Percentiles rank a stretch among this genome's conserved stretches.
phyloP scores from a whole-genome alignment of 2,888 invertebrate genomes.

The Xanthorhoe designata region DNA sequence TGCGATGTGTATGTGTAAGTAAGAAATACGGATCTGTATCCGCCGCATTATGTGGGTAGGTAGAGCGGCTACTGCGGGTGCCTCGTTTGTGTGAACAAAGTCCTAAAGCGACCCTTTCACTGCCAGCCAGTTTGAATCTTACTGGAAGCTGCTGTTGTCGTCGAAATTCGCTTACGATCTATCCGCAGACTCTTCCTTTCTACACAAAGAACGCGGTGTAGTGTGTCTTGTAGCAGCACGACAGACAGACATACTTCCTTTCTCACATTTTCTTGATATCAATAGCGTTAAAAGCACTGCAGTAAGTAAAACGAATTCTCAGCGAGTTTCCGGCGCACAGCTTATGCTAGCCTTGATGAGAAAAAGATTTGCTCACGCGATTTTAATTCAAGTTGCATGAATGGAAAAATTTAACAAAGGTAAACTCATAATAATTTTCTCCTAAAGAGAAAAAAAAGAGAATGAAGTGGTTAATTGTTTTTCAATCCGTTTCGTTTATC shows the following conservation, averaged over 20 bases:
- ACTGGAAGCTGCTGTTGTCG: slow-evolving; percentile 61
- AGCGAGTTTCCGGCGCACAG: slow-evolving; percentile 72
- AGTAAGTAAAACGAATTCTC: slow-evolving; percentile 69
- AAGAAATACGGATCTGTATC: slow-evolving; percentile 83
- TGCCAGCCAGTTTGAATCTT: slow-evolving; percentile 80
- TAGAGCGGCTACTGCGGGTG: slow-evolving; percentile 82
- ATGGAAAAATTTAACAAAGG: slow-evolving; percentile 38
- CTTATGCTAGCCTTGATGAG: slow-evolving; percentile 56
- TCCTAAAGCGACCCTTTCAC: slow-evolving; percentile 72
- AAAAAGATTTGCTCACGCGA: slow-evolving; percentile 61
- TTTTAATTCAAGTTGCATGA: slow-evolving; percentile 50
- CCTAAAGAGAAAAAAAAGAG: not conserved
- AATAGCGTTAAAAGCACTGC: slow-evolving; percentile 75
- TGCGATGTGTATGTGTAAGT: slow-evolving; percentile 81
- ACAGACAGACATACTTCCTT: slow-evolving; percentile 79
- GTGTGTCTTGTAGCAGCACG: slow-evolving; percentile 72
- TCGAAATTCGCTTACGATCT: slow-evolving; percentile 67
- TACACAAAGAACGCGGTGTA: slow-evolving; percentile 71
- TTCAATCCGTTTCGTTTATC: not conserved
- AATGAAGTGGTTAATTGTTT: not conserved
- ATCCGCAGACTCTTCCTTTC: slow-evolving; percentile 66
- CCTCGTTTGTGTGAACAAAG: slow-evolving; percentile 73
- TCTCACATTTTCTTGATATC: slow-evolving; percentile 83
- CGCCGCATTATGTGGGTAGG: slow-evolving; percentile 83
- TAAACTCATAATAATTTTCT: slow-evolving; percentile 14